Conservation (phyloP, 2,888 invertebrate genomes). For the Eumacrocentrus americanus region DNA sequence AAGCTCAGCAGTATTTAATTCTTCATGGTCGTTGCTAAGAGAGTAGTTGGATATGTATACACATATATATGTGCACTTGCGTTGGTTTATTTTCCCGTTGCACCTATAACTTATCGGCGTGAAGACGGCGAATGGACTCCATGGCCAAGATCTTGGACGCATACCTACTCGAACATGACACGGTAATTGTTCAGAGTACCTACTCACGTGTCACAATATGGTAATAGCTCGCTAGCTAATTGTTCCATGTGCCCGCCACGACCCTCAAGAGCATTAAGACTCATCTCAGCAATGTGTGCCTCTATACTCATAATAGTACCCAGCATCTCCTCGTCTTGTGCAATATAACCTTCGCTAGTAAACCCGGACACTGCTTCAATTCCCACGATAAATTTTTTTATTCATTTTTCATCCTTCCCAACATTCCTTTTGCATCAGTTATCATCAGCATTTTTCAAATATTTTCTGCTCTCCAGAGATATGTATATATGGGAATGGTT, state of each 20-base stretch:
- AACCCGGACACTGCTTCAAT: slow-evolving; percentile 9
- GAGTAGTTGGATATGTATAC: too few relatives aligned
- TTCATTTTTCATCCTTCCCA: background rate
- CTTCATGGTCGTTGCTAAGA: too few relatives aligned
- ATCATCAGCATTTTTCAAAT: background rate
- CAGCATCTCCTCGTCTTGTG: background rate
- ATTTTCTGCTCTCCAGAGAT: background rate
- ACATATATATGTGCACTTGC: too few relatives aligned
- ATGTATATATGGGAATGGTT: background rate
- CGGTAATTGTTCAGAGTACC: slow-evolving; percentile 40
- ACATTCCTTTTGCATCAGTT: background rate
- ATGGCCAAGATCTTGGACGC: slow-evolving; percentile 27
- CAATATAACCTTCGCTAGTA: background rate
- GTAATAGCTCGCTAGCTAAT: slow-evolving; percentile 41
- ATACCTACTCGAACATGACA: slow-evolving; percentile 36
- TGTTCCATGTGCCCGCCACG: slow-evolving; percentile 35
- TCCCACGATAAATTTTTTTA: slow-evolving; percentile 4
- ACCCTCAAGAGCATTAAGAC: slow-evolving; percentile 1
- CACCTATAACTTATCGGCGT: slow-evolving; percentile 30
- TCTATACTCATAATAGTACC: background rate
- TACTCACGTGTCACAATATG: slow-evolving; percentile 41
- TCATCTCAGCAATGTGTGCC: too few relatives aligned
- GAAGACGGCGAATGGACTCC: slow-evolving; percentile 2
- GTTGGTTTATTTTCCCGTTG: slow-evolving; percentile 3
- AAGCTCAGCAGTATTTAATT: slow-evolving; percentile 42